Evolutionary conservation across 2,797 vertebrate species (phyloP), one percentile per base, ranked within the genome.

Genomic region (Labroides dimidiatus): DNA sequence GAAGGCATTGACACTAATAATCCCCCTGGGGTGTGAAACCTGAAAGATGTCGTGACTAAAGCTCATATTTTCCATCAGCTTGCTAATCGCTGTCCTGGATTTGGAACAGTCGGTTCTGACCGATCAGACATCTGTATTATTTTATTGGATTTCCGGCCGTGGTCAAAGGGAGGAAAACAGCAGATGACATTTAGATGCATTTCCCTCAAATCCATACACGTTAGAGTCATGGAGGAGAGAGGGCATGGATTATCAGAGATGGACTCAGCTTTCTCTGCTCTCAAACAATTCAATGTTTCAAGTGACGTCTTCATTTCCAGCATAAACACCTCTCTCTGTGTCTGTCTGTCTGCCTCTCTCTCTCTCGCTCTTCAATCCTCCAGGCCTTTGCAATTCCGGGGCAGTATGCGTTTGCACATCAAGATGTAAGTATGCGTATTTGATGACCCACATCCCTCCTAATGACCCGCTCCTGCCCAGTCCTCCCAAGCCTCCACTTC

Each of bases 301-400:
- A 42, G 44, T 64, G 69, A 48, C 59, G 50, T 17, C 60, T 69
- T 63, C n/a, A 8, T 24, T 14, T 51, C 49, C 6, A 47, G 58
- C 10, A 62, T 65, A 45, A 64, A 55, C 41, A 6, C 55, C 11
- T 48, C 21, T 60, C 33, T 37, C 60, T n/a, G n/a, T n/a, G n/a
- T n/a, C n/a, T n/a, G n/a, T n/a, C n/a, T n/a, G n/a, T n/a, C n/a
- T n/a, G n/a, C n/a, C n/a, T n/a, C n/a, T n/a, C n/a, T n/a, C n/a
- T n/a, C n/a, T n/a, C n/a, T n/a, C n/a, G n/a, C n/a, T 16, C 55
- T 42, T 41, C 53, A 17, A 71, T 69, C 24, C 36, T 68, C 51
- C 90, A 98, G 96, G 95, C 96, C 0, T 98, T 97, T 93, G 93
- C 96, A 50, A 93, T 97, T 90, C 96, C 96, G 74, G 96, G 96